A percentile compares a stretch with the other conserved stretches of the same genome.
Conservation (phyloP, 1,140 invertebrate genomes). For the Plutomurus gul region DNA sequence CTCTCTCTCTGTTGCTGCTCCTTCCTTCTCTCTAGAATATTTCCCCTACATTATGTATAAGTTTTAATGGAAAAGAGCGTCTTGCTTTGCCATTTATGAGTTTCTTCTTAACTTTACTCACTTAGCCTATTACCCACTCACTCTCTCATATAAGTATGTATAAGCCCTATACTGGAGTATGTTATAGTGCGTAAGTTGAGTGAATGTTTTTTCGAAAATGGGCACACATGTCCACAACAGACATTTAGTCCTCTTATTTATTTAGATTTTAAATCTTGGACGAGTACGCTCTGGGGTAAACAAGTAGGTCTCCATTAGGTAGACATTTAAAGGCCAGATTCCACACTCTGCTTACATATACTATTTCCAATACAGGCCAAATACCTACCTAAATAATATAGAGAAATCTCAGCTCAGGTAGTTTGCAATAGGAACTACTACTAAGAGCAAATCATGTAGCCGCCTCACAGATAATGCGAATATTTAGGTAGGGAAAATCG, state of each 20-base stretch:
- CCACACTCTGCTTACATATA: no score
- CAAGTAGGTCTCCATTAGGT: no score
- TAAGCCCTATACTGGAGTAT: background rate
- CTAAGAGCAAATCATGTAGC: no score
- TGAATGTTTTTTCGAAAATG: background rate
- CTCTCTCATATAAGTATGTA: slow-evolving; percentile 6
- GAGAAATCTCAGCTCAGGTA: no score
- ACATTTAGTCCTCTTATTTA: slow-evolving; percentile 1
- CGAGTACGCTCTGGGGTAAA: background rate
- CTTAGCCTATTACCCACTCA: background rate
- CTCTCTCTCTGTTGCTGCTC: background rate
- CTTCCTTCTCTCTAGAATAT: background rate
- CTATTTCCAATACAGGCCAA: no score
- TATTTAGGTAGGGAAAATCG: no score
- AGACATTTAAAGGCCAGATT: no score
- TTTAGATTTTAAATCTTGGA: slow-evolving; percentile 11
- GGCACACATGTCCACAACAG: slow-evolving; percentile 16
- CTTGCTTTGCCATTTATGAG: slow-evolving; percentile 9
- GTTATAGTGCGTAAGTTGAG: slow-evolving; percentile 2
- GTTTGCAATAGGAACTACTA: no score
- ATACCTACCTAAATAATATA: no score
- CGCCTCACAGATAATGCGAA: no score
- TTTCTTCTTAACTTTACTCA: background rate
- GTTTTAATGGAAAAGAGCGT: slow-evolving; percentile 20
- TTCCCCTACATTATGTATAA: background rate